Evolutionary conservation across 2,888 invertebrate species (phyloP), one percentile per base, ranked within the genome.

Genomic region (Nephrotoma appendiculata): DNA sequence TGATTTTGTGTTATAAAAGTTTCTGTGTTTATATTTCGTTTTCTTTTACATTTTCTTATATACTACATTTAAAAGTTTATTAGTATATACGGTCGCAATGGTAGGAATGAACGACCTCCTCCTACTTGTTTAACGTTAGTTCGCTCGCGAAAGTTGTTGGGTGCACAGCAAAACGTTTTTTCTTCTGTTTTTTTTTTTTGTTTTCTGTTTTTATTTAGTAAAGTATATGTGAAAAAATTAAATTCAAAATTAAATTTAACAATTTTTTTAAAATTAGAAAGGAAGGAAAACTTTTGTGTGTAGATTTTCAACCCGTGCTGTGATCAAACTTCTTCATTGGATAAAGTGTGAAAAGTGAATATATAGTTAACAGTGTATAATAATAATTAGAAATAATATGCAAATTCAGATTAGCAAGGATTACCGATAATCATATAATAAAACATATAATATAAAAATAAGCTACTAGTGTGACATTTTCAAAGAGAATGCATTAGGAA

Each of bases 91-190:
- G 86, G 71, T 43, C 88, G 87, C 87, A 87, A 87, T 88, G 88
- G 88, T 87, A 87, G 88, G 88, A 88, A 88, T 87, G 88, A 88
- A 88, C 89, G 89, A 89, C 90, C 89, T 89, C 89, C 90, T 89
- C 90, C 89, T 89, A 89, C 90, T 89, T 89, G 88, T 89, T 88
- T 88, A 89, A 88, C 88, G 88, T 91, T 90, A 91, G 91, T 91
- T 91, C 90, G 90, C 90, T 91, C 91, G 91, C 91, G 91, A 90
- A 91, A 91, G 91, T 90, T 91, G 90, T 91, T 89, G 91, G 91
- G 91, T 91, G 89, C 90, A 85, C 87, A 87, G 83, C 86, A 83
- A 57, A 71, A 42, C 84, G 84, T 84, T 15, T 42, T 84, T 87
- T 86, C 48, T 87, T 52, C 52, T 86, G 12, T 12, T 84, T 84